Percentiles rank a stretch among this genome's conserved stretches.
phyloP scores from a whole-genome alignment of 2,888 invertebrate species.

The Galeopsomyia nigrocyanea region DNA sequence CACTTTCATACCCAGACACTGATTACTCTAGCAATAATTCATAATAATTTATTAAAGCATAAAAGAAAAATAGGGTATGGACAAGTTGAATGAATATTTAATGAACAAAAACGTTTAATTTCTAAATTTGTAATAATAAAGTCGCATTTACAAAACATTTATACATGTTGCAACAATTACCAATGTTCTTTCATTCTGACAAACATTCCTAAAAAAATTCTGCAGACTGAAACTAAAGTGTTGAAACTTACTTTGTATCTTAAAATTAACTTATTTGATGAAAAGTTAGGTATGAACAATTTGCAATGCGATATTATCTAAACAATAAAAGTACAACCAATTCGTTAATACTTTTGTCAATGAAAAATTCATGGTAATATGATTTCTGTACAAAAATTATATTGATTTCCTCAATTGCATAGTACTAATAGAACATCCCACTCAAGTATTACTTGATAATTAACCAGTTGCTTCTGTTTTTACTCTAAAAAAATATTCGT shows the following conservation, averaged over 20 bases:
- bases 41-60: not conserved
- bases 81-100: slow-evolving; percentile 3
- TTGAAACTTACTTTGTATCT: slow-evolving; percentile 9
- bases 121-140: slow-evolving; percentile 24
- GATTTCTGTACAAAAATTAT: slow-evolving; percentile 39
- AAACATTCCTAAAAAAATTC: slow-evolving; percentile 25
- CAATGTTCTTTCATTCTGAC: slow-evolving; percentile 23
- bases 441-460: not conserved
- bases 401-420: slow-evolving; percentile 12
- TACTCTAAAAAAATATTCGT: slow-evolving; percentile 13
- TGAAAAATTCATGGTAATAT: not conserved
- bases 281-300: slow-evolving; percentile 1
- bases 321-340: slow-evolving; percentile 1
- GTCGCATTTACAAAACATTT: slow-evolving; percentile 37
- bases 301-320: not conserved
- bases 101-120: slow-evolving; percentile 36
- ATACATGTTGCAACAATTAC: slow-evolving; percentile 26
- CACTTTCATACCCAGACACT: too few species aligned
- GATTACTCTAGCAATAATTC: too few species aligned
- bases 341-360: not conserved
- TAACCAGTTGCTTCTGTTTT: slow-evolving; percentile 13
- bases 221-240: not conserved
- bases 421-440: slow-evolving; percentile 17
- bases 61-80: not conserved
- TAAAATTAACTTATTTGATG: not conserved